Percentiles rank a stretch among this genome's conserved stretches.
Evolutionary conservation across 2,888 invertebrate genomes (phyloP).

Genomic region (Agriotes lineatus): DNA sequence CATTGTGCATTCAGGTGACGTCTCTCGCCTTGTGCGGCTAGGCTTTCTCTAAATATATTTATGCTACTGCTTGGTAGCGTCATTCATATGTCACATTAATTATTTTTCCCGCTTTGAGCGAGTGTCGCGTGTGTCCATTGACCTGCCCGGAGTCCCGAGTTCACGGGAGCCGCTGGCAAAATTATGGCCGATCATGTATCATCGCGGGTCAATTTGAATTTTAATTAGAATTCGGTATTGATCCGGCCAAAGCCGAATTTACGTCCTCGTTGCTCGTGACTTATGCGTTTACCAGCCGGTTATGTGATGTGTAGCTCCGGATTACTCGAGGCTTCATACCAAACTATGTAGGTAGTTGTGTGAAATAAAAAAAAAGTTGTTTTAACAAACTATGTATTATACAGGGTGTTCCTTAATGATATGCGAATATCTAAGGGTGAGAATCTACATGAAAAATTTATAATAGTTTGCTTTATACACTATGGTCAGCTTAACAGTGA

Average conservation of each 20-base stretch:
- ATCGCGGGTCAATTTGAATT: slow-evolving; percentile 22
- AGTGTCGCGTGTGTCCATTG: slow-evolving; percentile 45
- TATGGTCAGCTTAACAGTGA: too few species aligned
- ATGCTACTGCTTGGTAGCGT: slow-evolving; percentile 47
- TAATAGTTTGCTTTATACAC: too few species aligned
- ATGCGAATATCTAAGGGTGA: too few species aligned
- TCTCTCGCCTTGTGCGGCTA: slow-evolving; percentile 43
- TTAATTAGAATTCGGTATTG: slow-evolving; percentile 25
- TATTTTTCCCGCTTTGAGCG: slow-evolving; percentile 45
- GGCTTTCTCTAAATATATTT: slow-evolving; percentile 47
- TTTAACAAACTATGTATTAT: too few species aligned
- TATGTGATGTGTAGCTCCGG: slow-evolving; percentile 20
- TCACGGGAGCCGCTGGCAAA: slow-evolving; percentile 12
- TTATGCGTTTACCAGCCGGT: slow-evolving; percentile 23
- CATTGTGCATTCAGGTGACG: slow-evolving; percentile 45
- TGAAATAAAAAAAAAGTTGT: too few species aligned
- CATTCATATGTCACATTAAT: slow-evolving; percentile 52
- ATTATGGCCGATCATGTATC: slow-evolving; percentile 26
- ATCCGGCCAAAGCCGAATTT: not conserved
- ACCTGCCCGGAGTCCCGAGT: slow-evolving; percentile 33
- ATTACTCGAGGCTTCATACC: too few species aligned
- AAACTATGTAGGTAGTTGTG: too few species aligned
- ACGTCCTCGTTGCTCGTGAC: slow-evolving; percentile 16
- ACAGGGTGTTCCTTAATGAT: too few species aligned
- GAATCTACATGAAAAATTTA: too few species aligned